Evolutionary conservation across 2,113 vertebrate species (phyloP).

Genomic region (Grammatotria lemairii): DNA sequence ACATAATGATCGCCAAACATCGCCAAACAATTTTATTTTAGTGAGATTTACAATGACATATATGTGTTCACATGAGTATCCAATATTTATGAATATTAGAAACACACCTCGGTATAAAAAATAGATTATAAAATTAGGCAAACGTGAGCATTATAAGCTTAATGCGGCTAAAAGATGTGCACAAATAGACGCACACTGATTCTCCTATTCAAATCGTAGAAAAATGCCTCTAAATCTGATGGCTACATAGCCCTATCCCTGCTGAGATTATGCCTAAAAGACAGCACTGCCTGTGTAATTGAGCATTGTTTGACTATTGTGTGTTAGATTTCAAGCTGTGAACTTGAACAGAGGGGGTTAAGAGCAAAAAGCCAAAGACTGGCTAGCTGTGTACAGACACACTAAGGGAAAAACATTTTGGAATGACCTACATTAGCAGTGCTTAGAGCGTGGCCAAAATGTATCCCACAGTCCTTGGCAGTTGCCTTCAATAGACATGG

Average conservation of each 20-base stretch:
- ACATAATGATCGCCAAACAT: neutral
- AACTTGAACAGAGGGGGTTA: neutral
- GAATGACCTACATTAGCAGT: slow-evolving; percentile 57
- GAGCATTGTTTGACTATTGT: neutral
- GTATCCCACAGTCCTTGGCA: slow-evolving; percentile 41
- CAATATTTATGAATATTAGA: neutral
- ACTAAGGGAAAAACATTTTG: slow-evolving; percentile 27
- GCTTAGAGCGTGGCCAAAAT: slow-evolving; percentile 39
- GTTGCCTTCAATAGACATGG: slow-evolving; percentile 46
- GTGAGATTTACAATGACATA: neutral
- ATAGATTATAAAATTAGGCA: neutral
- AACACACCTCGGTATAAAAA: neutral
- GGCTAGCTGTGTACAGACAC: slow-evolving; percentile 13
- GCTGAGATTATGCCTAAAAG: neutral
- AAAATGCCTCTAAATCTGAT: neutral
- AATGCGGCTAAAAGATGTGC: neutral
- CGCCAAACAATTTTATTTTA: neutral
- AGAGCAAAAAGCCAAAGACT: slow-evolving; percentile 3
- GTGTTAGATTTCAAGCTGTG: neutral
- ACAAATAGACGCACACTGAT: neutral
- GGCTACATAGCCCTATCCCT: neutral
- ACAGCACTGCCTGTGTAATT: neutral
- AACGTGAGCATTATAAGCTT: neutral
- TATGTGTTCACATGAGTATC: neutral
- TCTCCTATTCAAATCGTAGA: neutral